Evolutionary conservation across 2,113 vertebrate genomes (phyloP), one percentile per base, ranked within the genome.

Genomic region (Cheilinus undulatus): DNA sequence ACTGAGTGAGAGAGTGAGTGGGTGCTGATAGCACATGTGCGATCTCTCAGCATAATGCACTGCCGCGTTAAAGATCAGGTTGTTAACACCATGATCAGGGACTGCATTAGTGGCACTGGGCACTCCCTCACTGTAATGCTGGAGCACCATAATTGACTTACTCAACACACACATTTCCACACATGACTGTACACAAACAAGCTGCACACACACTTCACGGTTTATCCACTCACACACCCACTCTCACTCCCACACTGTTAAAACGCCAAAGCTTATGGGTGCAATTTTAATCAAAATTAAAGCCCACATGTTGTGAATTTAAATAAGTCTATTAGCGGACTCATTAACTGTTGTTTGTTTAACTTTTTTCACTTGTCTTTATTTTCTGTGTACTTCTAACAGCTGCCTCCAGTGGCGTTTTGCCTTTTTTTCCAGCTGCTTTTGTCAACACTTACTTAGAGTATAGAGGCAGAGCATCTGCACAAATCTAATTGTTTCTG

Each of bases 11-110:
- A 69, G 61, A 90, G 78, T 81, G 85, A 81, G 87, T 91, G 83
- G 89, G 88, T 84, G 81, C 78, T 71, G 85, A 62, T 80, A 61
- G 77, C 69, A 57, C 84, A 74, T 81, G 67, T 84, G 62, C 56
- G 22, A 71, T 80, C 83, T 86, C 84, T 88, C 76, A 69, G 78
- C 52, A 30, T 86, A 83, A 88, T 89, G 88, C 78, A 85, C 74
- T 76, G 66, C 78, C 49, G 84, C 73, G 66, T 83, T 88, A 86
- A 91, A 91, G 87, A 86, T 88, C 89, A 83, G 84, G 62, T 75
- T 89, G 89, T 92, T 90, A 90, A 92, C 88, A 85, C 72, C 9
- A 63, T 83, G 85, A 90, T 91, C 87, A 80, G 78, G 83, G 80
- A 89, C 81, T 91, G 82, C 91, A 92, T 92, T 90, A 92, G 88